These are phyloP conservation scores for Campylomormyrus tamandua DNA, from an alignment of 2,113 vertebrate genomes.

Conservation along the genomic window DNA sequence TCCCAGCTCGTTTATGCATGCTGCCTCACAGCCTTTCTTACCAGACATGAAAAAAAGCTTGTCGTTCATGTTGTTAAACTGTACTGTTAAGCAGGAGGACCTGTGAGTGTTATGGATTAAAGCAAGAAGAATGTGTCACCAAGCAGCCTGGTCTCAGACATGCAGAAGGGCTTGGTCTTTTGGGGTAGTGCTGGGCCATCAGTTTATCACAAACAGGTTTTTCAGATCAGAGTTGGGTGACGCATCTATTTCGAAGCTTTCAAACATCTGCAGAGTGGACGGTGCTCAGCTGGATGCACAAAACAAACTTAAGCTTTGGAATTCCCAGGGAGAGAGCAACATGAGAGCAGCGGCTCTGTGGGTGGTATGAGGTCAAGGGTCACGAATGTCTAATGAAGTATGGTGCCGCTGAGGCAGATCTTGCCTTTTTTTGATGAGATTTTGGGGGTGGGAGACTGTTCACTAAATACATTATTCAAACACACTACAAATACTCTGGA, in stretches of 20 bases:
- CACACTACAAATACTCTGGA: not conserved
- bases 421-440: slow-evolving; percentile 24
- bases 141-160: not conserved
- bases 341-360: slow-evolving; percentile 39
- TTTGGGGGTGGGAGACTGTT: not conserved
- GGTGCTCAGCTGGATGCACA: not conserved
- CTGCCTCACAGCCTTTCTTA: not conserved
- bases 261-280: not conserved
- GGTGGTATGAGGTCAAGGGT: slow-evolving; percentile 39
- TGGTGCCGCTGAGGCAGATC: slow-evolving; percentile 51
- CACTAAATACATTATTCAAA: not conserved
- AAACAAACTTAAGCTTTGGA: not conserved
- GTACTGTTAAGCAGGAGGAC: not conserved
- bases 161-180: not conserved
- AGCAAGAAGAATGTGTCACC: not conserved
- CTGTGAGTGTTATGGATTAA: not conserved
- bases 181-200: not conserved
- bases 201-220: not conserved
- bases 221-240: not conserved
- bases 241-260: not conserved
- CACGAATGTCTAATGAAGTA: slow-evolving; percentile 59
- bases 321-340: slow-evolving; percentile 30
- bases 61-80: not conserved
- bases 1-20: not conserved
- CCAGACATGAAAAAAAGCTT: not conserved